A percentile compares a stretch with the other conserved stretches of the same genome.
These are phyloP conservation scores for Rhogogaster chlorosoma DNA, from an alignment of 2,888 invertebrate species.

Conservation along the genomic window DNA sequence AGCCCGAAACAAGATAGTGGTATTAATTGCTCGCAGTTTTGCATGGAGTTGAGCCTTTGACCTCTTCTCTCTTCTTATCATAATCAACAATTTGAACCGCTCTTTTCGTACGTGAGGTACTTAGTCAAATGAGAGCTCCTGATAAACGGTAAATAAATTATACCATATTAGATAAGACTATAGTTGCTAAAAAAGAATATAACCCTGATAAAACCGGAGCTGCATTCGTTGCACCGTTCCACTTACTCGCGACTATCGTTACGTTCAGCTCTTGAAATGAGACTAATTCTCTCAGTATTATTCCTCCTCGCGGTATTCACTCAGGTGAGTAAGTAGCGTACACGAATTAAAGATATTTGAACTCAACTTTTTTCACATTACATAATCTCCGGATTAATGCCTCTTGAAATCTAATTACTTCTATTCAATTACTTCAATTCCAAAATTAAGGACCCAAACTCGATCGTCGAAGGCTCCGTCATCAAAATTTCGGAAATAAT, in stretches of 20 bases:
- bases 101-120: not conserved
- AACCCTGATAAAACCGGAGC: not conserved
- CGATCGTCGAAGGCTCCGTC: not conserved
- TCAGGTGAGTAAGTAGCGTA: not conserved
- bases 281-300: not conserved
- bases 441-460: not conserved
- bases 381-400: not conserved
- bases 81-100: not conserved
- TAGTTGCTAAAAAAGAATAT: not conserved
- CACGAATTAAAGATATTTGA: not conserved
- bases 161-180: conserved; percentile 19
- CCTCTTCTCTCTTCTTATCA: conserved; percentile 19
- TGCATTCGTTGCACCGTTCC: not conserved
- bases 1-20: conserved; percentile 14
- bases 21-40: conserved; percentile 10
- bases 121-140: not conserved
- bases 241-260: not conserved
- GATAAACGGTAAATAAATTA: conserved; percentile 11
- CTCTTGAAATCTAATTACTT: not conserved
- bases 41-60: not conserved
- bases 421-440: not conserved
- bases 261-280: not conserved
- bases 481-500: not conserved
- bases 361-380: not conserved
- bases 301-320: not conserved